phyloP scores from a whole-genome alignment of 2,888 invertebrate species.

The Alloscopus bannaensis region DNA sequence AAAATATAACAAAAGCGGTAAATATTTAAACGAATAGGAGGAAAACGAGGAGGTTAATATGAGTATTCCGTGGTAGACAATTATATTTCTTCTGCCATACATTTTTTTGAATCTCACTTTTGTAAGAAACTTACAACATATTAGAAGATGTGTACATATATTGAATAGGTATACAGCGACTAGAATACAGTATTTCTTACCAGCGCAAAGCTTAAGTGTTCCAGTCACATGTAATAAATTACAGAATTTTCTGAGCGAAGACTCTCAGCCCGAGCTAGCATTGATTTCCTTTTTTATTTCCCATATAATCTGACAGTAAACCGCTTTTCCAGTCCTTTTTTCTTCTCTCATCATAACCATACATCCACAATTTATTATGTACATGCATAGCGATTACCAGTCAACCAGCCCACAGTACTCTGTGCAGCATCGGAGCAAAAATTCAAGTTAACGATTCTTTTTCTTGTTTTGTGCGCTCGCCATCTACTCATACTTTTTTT shows the following conservation, averaged over 20 bases:
- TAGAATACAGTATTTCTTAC: constrained; percentile 14
- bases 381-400: background rate
- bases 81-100: too few species aligned
- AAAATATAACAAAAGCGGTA: too few species aligned
- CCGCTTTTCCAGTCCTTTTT: constrained; percentile 28
- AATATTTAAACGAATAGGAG: too few species aligned
- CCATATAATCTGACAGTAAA: constrained; percentile 64
- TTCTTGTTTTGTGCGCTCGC: constrained; percentile 36
- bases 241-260: constrained; percentile 39
- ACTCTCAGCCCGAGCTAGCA: constrained; percentile 26
- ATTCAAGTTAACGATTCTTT: constrained; percentile 51
- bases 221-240: constrained; percentile 59
- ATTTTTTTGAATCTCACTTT: too few species aligned
- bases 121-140: constrained; percentile 10
- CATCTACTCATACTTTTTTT: constrained; percentile 18
- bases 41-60: too few species aligned
- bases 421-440: constrained; percentile 18
- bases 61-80: too few species aligned
- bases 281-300: constrained; percentile 62
- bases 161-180: constrained; percentile 7
- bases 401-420: background rate
- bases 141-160: constrained; percentile 7
- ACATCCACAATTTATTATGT: background rate
- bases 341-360: constrained; percentile 5
- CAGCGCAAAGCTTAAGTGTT: constrained; percentile 22